Percentiles rank a stretch among this genome's conserved stretches.
phyloP scores from a whole-genome alignment of 2,797 vertebrate species.

The Ctenosaura bakeri region DNA sequence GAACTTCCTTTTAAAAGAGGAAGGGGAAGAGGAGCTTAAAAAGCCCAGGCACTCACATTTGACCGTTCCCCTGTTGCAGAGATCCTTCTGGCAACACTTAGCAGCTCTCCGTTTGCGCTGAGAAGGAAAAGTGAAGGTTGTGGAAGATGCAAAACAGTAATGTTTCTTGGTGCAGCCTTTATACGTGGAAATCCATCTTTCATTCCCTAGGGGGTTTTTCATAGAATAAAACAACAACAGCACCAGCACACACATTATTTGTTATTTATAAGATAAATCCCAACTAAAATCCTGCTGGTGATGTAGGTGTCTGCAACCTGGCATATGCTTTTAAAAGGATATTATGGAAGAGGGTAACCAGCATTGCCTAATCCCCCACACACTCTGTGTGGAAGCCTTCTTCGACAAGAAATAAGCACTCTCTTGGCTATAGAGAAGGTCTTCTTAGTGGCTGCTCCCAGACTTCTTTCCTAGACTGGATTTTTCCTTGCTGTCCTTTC shows the following conservation, averaged over 20 bases:
- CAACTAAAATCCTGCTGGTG: no score
- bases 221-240: background rate
- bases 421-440: no score
- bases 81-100: conserved; percentile 8
- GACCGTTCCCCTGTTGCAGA: conserved; percentile 1
- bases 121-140: background rate
- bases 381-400: no score
- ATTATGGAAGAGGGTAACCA: no score
- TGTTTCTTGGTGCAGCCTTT: conserved; percentile 15
- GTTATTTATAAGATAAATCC: background rate
- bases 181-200: background rate
- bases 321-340: no score
- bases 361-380: no score
- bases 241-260: background rate
- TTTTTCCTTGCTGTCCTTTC: no score
- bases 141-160: background rate
- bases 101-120: conserved; percentile 1
- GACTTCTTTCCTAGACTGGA: no score
- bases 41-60: background rate
- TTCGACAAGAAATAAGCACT: no score
- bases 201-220: background rate
- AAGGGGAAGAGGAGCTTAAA: background rate
- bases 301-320: no score
- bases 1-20: background rate
- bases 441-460: no score